Percentiles rank a stretch among this genome's conserved stretches.
phyloP scores from a whole-genome alignment of 2,113 vertebrate species.

The Periophthalmus modestus region DNA sequence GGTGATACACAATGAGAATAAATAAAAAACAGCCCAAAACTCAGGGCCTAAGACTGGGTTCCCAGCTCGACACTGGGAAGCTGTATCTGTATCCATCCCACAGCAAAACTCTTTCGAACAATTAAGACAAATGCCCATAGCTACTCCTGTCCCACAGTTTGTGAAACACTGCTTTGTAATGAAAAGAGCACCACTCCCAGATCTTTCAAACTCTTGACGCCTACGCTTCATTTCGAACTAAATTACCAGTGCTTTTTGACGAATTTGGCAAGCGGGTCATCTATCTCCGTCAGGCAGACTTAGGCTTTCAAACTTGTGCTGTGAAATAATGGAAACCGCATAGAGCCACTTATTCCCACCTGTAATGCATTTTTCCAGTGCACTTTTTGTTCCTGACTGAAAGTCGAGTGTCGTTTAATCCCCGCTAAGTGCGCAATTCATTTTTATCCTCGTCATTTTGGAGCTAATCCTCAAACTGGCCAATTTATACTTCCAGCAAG shows the following conservation, averaged over 20 bases:
- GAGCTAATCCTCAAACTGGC: slow-evolving; percentile 73
- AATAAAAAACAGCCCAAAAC: too few species aligned
- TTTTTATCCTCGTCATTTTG: slow-evolving; percentile 66
- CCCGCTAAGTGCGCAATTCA: slow-evolving; percentile 52
- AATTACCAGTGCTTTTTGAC: slow-evolving; percentile 38
- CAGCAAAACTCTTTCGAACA: too few species aligned
- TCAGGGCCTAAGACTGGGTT: too few species aligned
- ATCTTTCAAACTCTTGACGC: slow-evolving; percentile 46
- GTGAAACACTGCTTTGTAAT: slow-evolving; percentile 17
- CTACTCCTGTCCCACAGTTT: not conserved
- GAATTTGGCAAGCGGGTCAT: slow-evolving; percentile 55
- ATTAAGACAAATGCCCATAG: not conserved
- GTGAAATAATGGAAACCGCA: slow-evolving; percentile 58
- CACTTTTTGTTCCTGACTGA: slow-evolving; percentile 42
- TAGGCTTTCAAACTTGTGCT: slow-evolving; percentile 42
- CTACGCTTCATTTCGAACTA: slow-evolving; percentile 45
- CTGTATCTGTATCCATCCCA: not conserved
- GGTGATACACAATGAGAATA: too few species aligned
- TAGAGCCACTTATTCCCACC: slow-evolving; percentile 49
- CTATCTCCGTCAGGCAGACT: slow-evolving; percentile 42
- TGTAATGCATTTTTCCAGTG: slow-evolving; percentile 43
- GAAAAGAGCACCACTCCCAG: slow-evolving; percentile 29
- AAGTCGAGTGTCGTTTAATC: slow-evolving; percentile 59
- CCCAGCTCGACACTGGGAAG: too few species aligned
- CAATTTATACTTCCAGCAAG: slow-evolving; percentile 57